Evolutionary conservation across 2,797 vertebrate genomes (phyloP), one percentile per base, ranked within the genome.

Genomic region (Eutrigla gurnardus): DNA sequence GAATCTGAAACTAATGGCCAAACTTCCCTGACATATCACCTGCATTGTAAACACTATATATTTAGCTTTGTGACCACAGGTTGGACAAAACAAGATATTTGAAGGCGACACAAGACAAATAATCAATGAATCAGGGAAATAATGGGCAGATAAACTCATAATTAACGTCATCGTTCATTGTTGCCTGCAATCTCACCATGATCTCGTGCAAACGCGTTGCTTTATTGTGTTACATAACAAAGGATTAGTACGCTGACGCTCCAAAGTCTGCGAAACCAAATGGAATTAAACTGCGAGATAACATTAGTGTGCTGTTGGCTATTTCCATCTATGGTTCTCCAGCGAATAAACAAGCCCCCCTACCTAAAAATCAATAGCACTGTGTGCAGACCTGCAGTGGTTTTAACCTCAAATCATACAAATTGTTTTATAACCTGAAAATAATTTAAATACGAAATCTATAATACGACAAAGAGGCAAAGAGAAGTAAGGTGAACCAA

Each of bases 341-440:
- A 77, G 61, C 46, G 68, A 53, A 70, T 67, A 81, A 89, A 86
- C 82, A 86, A 79, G 63, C 60, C 49, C 64, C 64, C 66, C 77
- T 62, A 78, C 58, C 62, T 74, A 68, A 35, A 83, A 90, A 85
- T 91, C 84, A 66, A 89, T 92, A 84, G 17, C 53, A 75, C 62
- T 66, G 70, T 64, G 74, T 80, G 54, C 49, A 75, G 63, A 77
- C 66, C 73, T 81, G 80, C 74, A 80, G 35, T 9, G n/a, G 46
- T 50, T 32, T n/a, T 40, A 33, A 37, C 50, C 50, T 67, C 33
- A 64, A 47, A 69, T 69, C 39, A 77, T 49, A 66, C 42, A 14
- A 13, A 58, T n/a, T 58, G 59, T 35, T 55, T 64, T 40, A 39
- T 59, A 18, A 77, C 39, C 49, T 42, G 17, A 36, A 69, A 63